Evolutionary conservation across 2,797 vertebrate genomes (phyloP), one percentile per base, ranked within the genome.

Genomic region (Leptatherina wallacei): DNA sequence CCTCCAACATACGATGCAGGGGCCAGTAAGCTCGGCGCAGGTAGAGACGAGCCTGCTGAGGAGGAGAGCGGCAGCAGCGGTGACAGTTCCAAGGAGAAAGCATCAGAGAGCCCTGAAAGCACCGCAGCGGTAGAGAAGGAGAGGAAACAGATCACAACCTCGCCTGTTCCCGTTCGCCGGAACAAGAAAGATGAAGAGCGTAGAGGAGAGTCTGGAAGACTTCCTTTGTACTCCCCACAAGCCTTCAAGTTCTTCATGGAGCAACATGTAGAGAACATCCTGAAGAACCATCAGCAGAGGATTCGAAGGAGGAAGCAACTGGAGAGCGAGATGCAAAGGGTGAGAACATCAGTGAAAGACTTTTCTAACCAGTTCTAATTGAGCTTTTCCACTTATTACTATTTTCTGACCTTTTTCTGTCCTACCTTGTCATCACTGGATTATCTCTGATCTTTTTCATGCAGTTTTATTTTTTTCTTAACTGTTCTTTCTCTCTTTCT

Each of bases 161-260:
- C 98, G 0, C 98, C 98, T 0, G 97, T 99, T 71, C 98, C 98
- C 0, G 96, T 99, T 63, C 94, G 98, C 35, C 96, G 96, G 65
- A 96, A 95, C 88, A 98, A 97, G 87, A 96, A 95, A 55, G 98
- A 98, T 35, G 97, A 98, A 86, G 97, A 98, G 73, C 94, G 95
- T 6, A 93, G 97, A 42, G 97, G 97, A 35, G 97, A 99, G 79
- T 96, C 84, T 0, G 94, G 88, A 14, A 93, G 96, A n/a, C 92
- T 99, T 51, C 95, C 96, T 0, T 94, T 96, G 68, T 99, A 99
- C 47, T 99, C 98, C 6, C 96, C 98, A 1, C 97, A 99, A 87
- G 98, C 98, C 29, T 99, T 99, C 86, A 99, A 99, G 88, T 99
- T 99, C 90, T 99, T 98, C 73, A 99, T 99, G 98, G 98, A 99